Base-by-base conservation (phyloP, 2,888 invertebrate genomes). In the Cantharis rustica region DNA sequence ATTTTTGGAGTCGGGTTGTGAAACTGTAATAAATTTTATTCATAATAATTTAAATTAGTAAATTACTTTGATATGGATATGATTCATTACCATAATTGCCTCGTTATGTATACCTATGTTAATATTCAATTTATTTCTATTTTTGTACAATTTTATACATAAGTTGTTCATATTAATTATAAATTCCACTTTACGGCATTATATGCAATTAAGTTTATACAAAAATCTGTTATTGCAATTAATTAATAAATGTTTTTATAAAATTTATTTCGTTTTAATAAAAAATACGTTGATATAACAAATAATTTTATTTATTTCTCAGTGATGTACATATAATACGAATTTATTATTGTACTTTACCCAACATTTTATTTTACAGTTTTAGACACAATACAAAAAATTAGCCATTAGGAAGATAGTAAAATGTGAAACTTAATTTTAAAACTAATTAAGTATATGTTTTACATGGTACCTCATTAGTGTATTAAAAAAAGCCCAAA, bases 201-300 rank as follows among this genome's bases (percentile, higher is more conserved):
- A 68, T 61, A 71, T 75, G 71, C 71, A 75, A 71, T 75, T 75
- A 75, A 75, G 71, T 75, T 75, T 66, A 64, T 64, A 66, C 20
- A 4, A 66, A 66, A 66, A 20, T 66, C 23, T 20, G 23, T 66
- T 66, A 66, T 66, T 47, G 13, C 17, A 66, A 20, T 66, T 66
- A 23, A 66, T 66, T 47, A 66, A 66, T 66, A 66, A 23, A 66
- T 66, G 64, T 66, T 66, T 66, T 66, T 66, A 20, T 66, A 20
- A 20, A 66, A 20, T 66, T 66, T 15, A 66, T 23, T 66, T 66
- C 20, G 23, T 20, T 66, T 47, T 47, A 47, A 47, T 47, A 47
- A 47, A 47, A 47, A 66, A 66, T 66, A n/a, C 23, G 17, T 66
- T 17, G 16, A 66, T 66, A 66, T 66, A 66, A 66, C 64, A 66